Evolutionary conservation across 2,113 vertebrate genomes (phyloP).

Genomic region (Lepus americanus): DNA sequence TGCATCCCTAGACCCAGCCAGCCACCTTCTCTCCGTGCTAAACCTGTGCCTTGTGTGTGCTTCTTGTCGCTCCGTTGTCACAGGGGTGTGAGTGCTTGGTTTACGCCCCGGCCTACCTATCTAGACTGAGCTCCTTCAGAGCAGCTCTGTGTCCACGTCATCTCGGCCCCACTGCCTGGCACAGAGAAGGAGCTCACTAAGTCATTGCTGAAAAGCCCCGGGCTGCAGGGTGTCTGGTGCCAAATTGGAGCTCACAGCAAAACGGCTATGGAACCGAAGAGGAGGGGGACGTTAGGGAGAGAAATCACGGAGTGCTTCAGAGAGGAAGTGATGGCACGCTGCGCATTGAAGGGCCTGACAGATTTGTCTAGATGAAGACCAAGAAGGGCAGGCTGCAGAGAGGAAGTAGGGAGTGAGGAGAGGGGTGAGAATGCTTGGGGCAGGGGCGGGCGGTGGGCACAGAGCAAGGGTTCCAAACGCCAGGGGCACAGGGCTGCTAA

Average conservation of each 20-base stretch:
- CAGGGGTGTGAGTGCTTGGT: background rate
- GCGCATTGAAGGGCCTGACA: background rate
- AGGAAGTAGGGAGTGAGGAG: background rate
- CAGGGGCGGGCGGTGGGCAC: background rate
- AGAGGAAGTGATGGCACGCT: background rate
- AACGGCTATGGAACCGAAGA: background rate
- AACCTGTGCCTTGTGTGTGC: background rate
- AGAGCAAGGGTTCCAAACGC: background rate
- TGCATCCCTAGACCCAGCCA: background rate
- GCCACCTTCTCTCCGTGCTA: background rate
- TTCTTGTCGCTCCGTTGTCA: background rate
- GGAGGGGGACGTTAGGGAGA: background rate
- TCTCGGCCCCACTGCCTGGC: background rate
- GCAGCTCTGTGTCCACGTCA: background rate
- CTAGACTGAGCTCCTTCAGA: constrained; percentile 3
- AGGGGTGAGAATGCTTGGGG: background rate
- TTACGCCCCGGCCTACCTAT: background rate
- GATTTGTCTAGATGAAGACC: background rate
- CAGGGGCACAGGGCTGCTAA: background rate
- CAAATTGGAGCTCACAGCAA: background rate
- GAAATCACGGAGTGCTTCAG: background rate
- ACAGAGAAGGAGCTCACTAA: background rate
- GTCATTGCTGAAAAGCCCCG: background rate
- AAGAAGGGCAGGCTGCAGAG: background rate
- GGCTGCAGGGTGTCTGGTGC: background rate